Conservation (phyloP, 2,113 vertebrate genomes). For the Eolophus roseicapilla region DNA sequence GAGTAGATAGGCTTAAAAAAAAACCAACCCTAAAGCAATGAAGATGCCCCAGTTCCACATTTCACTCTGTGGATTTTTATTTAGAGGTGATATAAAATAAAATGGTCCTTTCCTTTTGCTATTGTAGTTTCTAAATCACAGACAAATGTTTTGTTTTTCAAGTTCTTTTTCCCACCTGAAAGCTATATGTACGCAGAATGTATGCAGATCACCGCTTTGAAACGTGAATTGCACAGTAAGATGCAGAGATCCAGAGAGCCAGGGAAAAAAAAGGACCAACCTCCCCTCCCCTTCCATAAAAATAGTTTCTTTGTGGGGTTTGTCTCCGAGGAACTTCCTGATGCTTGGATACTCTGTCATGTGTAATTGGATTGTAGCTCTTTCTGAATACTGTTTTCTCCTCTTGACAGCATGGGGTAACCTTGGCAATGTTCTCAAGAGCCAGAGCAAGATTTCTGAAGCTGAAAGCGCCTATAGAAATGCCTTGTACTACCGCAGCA, state of each 20-base stretch:
- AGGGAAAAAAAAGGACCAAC: background rate
- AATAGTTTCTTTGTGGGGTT: conserved; percentile 29
- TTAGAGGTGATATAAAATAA: conserved; percentile 5
- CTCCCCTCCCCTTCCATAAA: background rate
- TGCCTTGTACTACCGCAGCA: conserved; percentile 96
- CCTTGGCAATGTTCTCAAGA: conserved; percentile 98
- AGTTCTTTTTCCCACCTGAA: background rate
- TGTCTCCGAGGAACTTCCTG: conserved; percentile 44
- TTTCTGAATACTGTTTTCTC: conserved; percentile 72
- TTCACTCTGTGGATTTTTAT: background rate
- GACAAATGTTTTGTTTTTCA: background rate
- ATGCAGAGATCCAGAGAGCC: conserved; percentile 8
- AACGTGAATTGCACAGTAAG: conserved; percentile 1
- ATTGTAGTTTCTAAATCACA: background rate
- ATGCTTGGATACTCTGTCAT: conserved; percentile 29
- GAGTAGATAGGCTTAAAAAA: background rate
- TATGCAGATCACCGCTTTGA: background rate
- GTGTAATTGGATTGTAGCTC: conserved; percentile 60
- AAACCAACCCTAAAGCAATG: background rate
- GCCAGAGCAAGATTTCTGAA: conserved; percentile 94
- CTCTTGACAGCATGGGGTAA: conserved; percentile 93
- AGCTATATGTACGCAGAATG: background rate
- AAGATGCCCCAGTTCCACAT: background rate
- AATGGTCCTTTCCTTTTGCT: background rate
- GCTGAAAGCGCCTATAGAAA: conserved; percentile 96